Evolutionary conservation across 2,797 vertebrate genomes (phyloP).

Genomic region (Notolepis coatsorum): DNA sequence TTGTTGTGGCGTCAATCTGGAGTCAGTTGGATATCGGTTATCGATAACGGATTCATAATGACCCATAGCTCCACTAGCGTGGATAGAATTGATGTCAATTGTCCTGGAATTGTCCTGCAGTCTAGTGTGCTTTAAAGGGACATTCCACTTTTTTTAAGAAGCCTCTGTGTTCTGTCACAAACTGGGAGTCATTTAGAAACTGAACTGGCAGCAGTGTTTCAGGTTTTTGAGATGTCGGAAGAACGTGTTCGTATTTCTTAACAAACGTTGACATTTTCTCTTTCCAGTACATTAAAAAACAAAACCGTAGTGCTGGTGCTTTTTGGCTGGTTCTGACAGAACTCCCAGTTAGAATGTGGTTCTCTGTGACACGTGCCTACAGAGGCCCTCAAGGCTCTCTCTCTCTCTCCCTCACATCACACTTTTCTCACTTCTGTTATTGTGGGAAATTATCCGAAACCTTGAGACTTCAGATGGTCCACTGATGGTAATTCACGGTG

Average conservation of each 20-base stretch:
- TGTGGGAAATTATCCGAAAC: background rate
- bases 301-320: background rate
- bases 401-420: no score
- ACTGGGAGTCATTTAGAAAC: no score
- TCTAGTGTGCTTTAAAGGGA: background rate
- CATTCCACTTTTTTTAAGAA: background rate
- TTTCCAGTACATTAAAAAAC: no score
- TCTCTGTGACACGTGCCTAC: no score
- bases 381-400: no score
- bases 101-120: background rate
- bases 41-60: constrained; percentile 28
- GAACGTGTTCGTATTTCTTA: no score
- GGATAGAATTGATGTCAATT: constrained; percentile 15
- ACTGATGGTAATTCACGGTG: background rate
- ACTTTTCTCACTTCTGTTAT: background rate
- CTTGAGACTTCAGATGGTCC: background rate
- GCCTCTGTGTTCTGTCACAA: no score
- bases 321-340: no score
- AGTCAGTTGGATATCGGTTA: constrained; percentile 30
- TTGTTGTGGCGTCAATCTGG: constrained; percentile 6
- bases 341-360: no score
- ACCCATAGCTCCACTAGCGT: constrained; percentile 13
- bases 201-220: no score
- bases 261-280: no score
- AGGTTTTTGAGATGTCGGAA: no score